Evolutionary conservation across 2,797 vertebrate species (phyloP).

Genomic region (Gymnoscopelus microlampas): DNA sequence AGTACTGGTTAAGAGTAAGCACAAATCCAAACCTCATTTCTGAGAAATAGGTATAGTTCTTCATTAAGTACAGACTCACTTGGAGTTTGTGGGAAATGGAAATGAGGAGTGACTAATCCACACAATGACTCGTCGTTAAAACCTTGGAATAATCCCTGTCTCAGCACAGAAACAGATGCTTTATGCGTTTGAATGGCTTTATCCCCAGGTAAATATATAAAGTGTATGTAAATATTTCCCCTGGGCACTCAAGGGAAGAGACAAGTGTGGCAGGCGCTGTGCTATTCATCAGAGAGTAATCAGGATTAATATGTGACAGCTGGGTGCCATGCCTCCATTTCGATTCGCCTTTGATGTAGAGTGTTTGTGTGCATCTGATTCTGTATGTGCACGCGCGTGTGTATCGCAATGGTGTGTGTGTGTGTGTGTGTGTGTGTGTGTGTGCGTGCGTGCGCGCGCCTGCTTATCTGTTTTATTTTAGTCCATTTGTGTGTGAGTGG

Average conservation of each 20-base stretch:
- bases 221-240: constrained; percentile 56
- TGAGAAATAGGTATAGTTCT: no score
- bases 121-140: not conserved
- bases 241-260: constrained; percentile 33
- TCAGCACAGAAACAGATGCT: constrained; percentile 5
- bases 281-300: constrained; percentile 54
- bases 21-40: no score
- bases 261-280: constrained; percentile 23
- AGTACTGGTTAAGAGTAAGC: no score
- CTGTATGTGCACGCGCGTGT: constrained; percentile 31
- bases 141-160: constrained; percentile 6
- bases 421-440: constrained; percentile 1
- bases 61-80: no score
- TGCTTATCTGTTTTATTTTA: not conserved
- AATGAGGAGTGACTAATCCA: constrained; percentile 3
- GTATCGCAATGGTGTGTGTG: not conserved
- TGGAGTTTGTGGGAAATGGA: not conserved
- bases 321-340: constrained; percentile 38
- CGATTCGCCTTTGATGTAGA: constrained; percentile 63
- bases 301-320: constrained; percentile 60
- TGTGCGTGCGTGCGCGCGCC: not conserved
- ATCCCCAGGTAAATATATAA: constrained; percentile 52
- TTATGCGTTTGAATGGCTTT: constrained; percentile 35
- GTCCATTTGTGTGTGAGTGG: not conserved
- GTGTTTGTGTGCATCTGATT: not conserved